Percentiles rank a stretch among this genome's conserved stretches.
Evolutionary conservation across 2,888 invertebrate species (phyloP).

Genomic region (Drosophila limbata): DNA sequence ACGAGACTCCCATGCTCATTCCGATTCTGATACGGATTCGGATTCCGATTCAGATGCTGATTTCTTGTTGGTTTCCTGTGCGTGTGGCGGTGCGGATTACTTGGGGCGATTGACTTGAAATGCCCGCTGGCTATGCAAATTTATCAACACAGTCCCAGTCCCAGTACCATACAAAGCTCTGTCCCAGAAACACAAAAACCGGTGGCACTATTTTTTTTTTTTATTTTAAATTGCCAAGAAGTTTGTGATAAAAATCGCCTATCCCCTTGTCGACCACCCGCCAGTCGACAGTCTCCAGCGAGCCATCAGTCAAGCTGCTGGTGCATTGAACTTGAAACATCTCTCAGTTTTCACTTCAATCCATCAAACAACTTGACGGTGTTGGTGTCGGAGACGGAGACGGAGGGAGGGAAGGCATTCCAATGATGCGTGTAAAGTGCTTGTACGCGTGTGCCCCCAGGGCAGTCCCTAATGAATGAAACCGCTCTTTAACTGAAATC

Average conservation of each 20-base stretch:
- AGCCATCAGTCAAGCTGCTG: constrained; percentile 41
- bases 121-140: constrained; percentile 70
- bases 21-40: constrained; percentile 31
- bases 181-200: constrained; percentile 77
- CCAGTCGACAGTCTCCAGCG: not conserved
- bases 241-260: constrained; percentile 46
- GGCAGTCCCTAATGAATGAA: constrained; percentile 55
- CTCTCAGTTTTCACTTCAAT: constrained; percentile 54
- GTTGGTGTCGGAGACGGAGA: not conserved
- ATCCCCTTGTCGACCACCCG: constrained; percentile 17
- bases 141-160: constrained; percentile 48
- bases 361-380: constrained; percentile 46
- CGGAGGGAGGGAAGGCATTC: constrained; percentile 10
- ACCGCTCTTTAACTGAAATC: constrained; percentile 25
- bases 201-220: constrained; percentile 61
- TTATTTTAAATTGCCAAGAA: constrained; percentile 21
- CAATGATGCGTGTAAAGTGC: constrained; percentile 60
- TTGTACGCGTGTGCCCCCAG: constrained; percentile 55
- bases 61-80: constrained; percentile 65
- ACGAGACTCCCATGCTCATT: constrained; percentile 48
- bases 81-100: constrained; percentile 59
- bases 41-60: constrained; percentile 56
- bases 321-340: constrained; percentile 70
- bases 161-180: constrained; percentile 39
- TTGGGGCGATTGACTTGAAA: constrained; percentile 47